A percentile compares a stretch with the other conserved stretches of the same genome.
Evolutionary conservation across 1,140 invertebrate genomes (phyloP).

Genomic region (Drosophila lini): DNA sequence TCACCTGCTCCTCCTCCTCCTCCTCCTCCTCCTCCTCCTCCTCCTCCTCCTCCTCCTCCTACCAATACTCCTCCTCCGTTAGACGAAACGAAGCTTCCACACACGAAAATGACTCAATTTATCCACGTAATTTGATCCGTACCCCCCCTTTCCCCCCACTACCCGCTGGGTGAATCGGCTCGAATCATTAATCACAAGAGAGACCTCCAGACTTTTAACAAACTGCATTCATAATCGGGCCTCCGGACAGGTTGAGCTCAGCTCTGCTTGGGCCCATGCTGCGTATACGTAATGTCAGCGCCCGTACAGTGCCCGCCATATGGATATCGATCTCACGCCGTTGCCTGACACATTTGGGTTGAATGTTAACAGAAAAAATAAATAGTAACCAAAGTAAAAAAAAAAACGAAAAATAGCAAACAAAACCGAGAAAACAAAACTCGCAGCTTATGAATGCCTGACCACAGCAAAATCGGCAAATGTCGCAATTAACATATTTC

Average conservation of each 20-base stretch:
- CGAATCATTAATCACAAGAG: conserved; percentile 37
- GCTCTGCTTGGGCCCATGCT: conserved; percentile 29
- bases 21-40: neutral
- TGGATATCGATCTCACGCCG: conserved; percentile 45
- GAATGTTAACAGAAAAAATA: conserved; percentile 55
- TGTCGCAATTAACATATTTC: conserved; percentile 78
- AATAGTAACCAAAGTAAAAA: neutral
- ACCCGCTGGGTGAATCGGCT: conserved; percentile 9
- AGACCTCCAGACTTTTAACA: conserved; percentile 10
- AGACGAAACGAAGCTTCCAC: neutral
- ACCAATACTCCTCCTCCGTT: conserved; percentile 3
- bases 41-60: neutral
- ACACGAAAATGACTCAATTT: conserved; percentile 42
- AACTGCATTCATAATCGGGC: conserved; percentile 46
- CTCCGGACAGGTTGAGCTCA: conserved; percentile 26
- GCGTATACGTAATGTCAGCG: conserved; percentile 67
- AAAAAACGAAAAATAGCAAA: conserved; percentile 19
- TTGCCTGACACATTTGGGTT: conserved; percentile 69
- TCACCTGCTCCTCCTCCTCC: neutral
- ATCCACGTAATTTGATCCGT: conserved; percentile 24
- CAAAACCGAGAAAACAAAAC: conserved; percentile 31
- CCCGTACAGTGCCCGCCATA: conserved; percentile 20
- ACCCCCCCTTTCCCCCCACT: neutral
- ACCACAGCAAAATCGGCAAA: conserved; percentile 72
- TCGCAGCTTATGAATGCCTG: conserved; percentile 48